A percentile compares a stretch with the other conserved stretches of the same genome.
Evolutionary conservation across 1,140 invertebrate genomes (phyloP).

Genomic region (Brachystomella parvula): DNA sequence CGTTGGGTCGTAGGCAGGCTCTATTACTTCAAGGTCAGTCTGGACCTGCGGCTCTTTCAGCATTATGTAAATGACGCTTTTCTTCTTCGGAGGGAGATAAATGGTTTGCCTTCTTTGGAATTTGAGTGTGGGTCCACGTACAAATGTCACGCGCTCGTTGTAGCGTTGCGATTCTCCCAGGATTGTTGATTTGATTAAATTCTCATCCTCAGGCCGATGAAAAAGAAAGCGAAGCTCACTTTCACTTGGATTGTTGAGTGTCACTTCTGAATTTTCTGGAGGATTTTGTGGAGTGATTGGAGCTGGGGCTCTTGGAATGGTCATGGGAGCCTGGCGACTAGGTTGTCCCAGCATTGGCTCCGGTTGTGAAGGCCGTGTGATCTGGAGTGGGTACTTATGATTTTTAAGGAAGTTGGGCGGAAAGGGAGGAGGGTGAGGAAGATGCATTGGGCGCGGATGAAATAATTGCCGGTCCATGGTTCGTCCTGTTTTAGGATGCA

Average conservation of each 20-base stretch:
- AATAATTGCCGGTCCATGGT: neutral
- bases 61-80: conserved; percentile 20
- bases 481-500: neutral
- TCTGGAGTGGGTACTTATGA: neutral
- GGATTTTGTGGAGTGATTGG: neutral
- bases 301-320: neutral
- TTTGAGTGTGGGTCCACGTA: conserved; percentile 21
- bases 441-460: neutral
- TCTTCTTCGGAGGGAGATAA: conserved; percentile 22
- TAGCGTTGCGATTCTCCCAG: conserved; percentile 10
- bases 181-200: conserved; percentile 17
- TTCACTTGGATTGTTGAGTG: conserved; percentile 3
- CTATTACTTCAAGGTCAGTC: conserved; percentile 14
- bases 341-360: too few relatives aligned
- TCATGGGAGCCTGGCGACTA: neutral
- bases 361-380: conserved; percentile 2
- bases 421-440: neutral
- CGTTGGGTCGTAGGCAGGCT: too few relatives aligned
- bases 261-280: neutral
- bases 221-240: conserved; percentile 20
- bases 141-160: conserved; percentile 15
- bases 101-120: conserved; percentile 16
- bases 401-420: neutral
- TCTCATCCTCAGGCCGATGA: conserved; percentile 19
- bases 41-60: conserved; percentile 18